Evolutionary conservation across 1,140 invertebrate species (phyloP).

Genomic region (Bacillus rossius): DNA sequence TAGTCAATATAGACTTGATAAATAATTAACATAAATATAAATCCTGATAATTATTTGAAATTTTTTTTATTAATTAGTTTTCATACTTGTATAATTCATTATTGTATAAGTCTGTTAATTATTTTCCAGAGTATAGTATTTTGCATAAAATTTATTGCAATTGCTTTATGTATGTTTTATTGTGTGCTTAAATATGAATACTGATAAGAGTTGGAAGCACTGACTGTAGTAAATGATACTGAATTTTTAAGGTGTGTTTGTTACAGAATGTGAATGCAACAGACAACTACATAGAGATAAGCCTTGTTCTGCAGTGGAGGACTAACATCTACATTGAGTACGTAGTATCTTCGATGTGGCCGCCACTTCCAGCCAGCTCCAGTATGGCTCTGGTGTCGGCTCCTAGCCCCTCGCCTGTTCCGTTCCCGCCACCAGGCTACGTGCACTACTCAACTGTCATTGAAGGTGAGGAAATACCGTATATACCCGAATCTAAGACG

Average conservation of each 20-base stretch:
- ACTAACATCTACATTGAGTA: conserved; percentile 70
- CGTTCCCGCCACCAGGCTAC: neutral
- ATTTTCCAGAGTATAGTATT: no score
- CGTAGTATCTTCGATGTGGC: conserved; percentile 54
- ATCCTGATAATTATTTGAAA: no score
- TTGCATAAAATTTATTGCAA: neutral
- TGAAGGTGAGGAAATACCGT: conserved; percentile 45
- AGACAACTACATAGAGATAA: conserved; percentile 59
- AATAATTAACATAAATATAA: no score
- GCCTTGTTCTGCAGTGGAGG: conserved; percentile 67
- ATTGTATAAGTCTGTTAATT: neutral
- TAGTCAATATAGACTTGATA: no score
- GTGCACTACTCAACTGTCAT: conserved; percentile 53
- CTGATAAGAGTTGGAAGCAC: no score
- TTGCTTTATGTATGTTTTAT: conserved; percentile 26
- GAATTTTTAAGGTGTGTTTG: no score
- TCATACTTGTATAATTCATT: no score
- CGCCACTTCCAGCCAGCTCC: conserved; percentile 39
- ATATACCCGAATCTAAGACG: neutral
- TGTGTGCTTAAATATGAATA: no score
- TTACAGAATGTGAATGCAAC: conserved; percentile 45
- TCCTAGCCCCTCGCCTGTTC: neutral
- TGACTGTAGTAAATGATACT: no score
- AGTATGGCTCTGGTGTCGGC: neutral
- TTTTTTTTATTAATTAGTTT: no score